Evolutionary conservation across 2,797 vertebrate species (phyloP).

Genomic region (Rachycentron canadum): DNA sequence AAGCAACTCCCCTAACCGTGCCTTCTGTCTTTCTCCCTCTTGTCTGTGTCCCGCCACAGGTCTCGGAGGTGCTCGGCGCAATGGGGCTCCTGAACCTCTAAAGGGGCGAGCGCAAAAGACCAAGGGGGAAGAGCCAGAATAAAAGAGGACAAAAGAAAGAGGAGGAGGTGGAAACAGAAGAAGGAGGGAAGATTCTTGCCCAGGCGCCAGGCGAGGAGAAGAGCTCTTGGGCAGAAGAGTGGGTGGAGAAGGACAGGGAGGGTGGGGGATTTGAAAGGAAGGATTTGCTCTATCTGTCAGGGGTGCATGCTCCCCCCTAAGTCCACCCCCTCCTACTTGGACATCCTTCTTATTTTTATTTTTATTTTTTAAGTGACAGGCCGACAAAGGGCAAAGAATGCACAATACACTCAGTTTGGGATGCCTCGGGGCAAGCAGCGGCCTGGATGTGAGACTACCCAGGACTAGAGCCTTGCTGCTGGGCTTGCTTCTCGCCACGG

Average conservation of each 20-base stretch:
- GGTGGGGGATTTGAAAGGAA: slow-evolving; percentile 55
- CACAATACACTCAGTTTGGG: slow-evolving; percentile 61
- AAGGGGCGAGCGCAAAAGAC: slow-evolving; percentile 66
- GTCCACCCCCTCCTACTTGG: slow-evolving; percentile 46
- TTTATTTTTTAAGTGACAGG: slow-evolving; percentile 51
- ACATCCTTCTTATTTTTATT: slow-evolving; percentile 66
- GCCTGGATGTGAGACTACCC: slow-evolving; percentile 74
- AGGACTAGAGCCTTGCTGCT: slow-evolving; percentile 89
- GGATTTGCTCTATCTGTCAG: slow-evolving; percentile 62
- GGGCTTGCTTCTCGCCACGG: slow-evolving; percentile 77
- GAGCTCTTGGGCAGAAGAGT: slow-evolving; percentile 29
- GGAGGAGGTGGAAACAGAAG: slow-evolving; percentile 42
- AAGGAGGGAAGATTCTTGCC: slow-evolving; percentile 37
- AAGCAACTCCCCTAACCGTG: slow-evolving; percentile 26
- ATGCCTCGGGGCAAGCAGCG: slow-evolving; percentile 53
- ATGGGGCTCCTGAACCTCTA: slow-evolving; percentile 74
- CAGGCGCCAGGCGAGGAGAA: slow-evolving; percentile 21
- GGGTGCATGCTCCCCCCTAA: slow-evolving; percentile 79
- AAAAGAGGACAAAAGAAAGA: slow-evolving; percentile 47
- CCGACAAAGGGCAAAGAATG: slow-evolving; percentile 75
- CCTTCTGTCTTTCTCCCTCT: slow-evolving; percentile 15
- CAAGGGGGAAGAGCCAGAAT: slow-evolving; percentile 47
- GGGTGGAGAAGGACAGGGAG: slow-evolving; percentile 26
- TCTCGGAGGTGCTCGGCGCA: slow-evolving; percentile 66
- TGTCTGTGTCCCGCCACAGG: slow-evolving; percentile 66